Base-by-base conservation (phyloP, 2,113 vertebrate species). In the Lota lota region DNA sequence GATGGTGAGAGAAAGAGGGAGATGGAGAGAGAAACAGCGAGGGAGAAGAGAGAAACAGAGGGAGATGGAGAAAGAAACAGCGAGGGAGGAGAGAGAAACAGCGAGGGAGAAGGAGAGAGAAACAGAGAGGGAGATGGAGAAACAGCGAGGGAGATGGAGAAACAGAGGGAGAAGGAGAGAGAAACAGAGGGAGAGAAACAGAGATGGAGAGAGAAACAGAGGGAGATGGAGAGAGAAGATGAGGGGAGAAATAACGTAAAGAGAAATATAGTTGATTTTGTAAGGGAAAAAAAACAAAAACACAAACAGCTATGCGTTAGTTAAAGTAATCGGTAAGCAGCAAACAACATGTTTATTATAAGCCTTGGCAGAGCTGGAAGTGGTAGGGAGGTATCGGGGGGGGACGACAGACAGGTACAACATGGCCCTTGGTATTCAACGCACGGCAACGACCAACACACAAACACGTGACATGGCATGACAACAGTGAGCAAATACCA, bases 281-380 rank as follows among this genome's bases (percentile, higher is more conserved):
- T 80, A 36, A 70, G 74, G 83, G 79, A 47, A 83, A 24, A 79
- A 83, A 64, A 82, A 79, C 73, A 75, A 19, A 73, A 74, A 79
- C 83, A 73, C 75, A 78, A 67, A 87, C 61, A 65, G 79, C 65
- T 4, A 63, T 76, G 62, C 88, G 84, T 90, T 91, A 90, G 80
- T 82, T 66, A 24, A 0, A 72, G 79, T 75, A 72, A n/a, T 74
- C 40, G 0, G 54, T 61, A 66, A 22, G 72, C 73, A 74, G 70
- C 70, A 65, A 75, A 70, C 0, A 71, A 84, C 72, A 78, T 77
- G 73, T 76, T 83, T 73, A 15, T 47, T 11, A 79, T 59, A 83
- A 72, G 75, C 72, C 72, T 60, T 67, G 14, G 68, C 65, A 69
- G 5, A 57, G 69, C 21, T 76, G 80, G 61, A 68, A 72, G 81